These are phyloP conservation scores for Agriotes lineatus DNA, from an alignment of 2,888 invertebrate genomes.

Conservation along the genomic window DNA sequence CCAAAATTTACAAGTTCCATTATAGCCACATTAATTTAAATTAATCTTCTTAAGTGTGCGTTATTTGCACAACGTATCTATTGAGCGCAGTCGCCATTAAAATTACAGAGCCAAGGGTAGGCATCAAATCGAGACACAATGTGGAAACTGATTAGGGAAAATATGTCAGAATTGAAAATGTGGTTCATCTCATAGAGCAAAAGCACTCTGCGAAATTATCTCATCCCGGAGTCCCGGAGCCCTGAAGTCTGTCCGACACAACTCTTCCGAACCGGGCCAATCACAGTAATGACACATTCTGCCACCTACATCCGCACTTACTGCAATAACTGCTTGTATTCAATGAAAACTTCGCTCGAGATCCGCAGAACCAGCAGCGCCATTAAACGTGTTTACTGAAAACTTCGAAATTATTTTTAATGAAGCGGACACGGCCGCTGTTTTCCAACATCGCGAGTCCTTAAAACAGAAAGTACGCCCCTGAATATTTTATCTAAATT, in stretches of 20 bases:
- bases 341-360: constrained; percentile 3
- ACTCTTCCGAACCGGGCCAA: constrained; percentile 51
- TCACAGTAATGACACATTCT: constrained; percentile 52
- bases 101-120: constrained; percentile 36
- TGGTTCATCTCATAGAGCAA: constrained; percentile 51
- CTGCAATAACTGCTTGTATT: constrained; percentile 14
- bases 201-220: constrained; percentile 55
- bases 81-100: constrained; percentile 33
- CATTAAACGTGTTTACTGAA: no score
- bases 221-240: constrained; percentile 45
- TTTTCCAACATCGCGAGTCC: no score
- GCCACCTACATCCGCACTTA: constrained; percentile 35
- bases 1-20: constrained; percentile 40
- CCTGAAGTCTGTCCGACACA: constrained; percentile 49
- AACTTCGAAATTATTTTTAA: neutral
- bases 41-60: constrained; percentile 41
- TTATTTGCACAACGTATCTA: constrained; percentile 38
- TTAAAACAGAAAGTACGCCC: constrained; percentile 13
- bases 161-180: constrained; percentile 46
- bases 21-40: constrained; percentile 44
- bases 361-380: no score
- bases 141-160: constrained; percentile 43
- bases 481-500: constrained; percentile 39
- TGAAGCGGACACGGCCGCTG: no score
- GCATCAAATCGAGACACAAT: constrained; percentile 43